Percentiles rank a stretch among this genome's conserved stretches.
These are phyloP conservation scores for Rhingia campestris DNA, from an alignment of 2,888 invertebrate species.

Conservation along the genomic window DNA sequence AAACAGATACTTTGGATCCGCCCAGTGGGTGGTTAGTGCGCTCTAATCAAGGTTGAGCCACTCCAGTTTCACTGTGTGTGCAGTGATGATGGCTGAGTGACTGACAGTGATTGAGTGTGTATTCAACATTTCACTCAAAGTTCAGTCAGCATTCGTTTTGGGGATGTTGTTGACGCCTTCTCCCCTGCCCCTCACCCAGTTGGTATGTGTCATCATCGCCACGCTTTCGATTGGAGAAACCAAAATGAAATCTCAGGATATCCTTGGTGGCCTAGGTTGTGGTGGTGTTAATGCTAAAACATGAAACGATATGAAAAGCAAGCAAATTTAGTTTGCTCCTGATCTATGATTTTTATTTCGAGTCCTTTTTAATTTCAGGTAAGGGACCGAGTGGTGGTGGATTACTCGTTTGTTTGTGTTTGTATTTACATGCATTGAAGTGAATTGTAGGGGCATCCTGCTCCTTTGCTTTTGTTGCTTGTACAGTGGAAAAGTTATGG, in stretches of 20 bases:
- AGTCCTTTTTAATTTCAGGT: background rate
- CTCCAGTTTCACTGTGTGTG: conserved; percentile 26
- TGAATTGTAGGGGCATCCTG: conserved; percentile 3
- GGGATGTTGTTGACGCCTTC: background rate
- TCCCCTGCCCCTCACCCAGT: conserved; percentile 1
- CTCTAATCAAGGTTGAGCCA: conserved; percentile 63
- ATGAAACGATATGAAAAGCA: conserved; percentile 24
- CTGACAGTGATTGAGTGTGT: conserved; percentile 64
- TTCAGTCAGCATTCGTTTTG: conserved; percentile 26
- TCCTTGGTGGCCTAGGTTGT: conserved; percentile 33
- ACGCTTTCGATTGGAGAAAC: conserved; percentile 15
- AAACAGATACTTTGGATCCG: conserved; percentile 39
- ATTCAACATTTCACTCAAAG: conserved; percentile 60
- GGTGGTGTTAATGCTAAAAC: background rate
- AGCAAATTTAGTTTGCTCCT: conserved; percentile 36
- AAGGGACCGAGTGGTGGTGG: background rate
- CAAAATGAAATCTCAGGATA: conserved; percentile 23
- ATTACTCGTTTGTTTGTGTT: background rate
- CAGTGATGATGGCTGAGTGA: conserved; percentile 45
- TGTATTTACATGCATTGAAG: conserved; percentile 2
- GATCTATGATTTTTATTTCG: background rate
- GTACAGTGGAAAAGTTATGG: conserved; percentile 22
- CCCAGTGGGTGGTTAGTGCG: conserved; percentile 34
- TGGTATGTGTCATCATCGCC: conserved; percentile 43
- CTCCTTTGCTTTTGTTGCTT: background rate